These are phyloP conservation scores for Rhipidura dahli DNA, from an alignment of 2,113 vertebrate genomes.

Conservation along the genomic window DNA sequence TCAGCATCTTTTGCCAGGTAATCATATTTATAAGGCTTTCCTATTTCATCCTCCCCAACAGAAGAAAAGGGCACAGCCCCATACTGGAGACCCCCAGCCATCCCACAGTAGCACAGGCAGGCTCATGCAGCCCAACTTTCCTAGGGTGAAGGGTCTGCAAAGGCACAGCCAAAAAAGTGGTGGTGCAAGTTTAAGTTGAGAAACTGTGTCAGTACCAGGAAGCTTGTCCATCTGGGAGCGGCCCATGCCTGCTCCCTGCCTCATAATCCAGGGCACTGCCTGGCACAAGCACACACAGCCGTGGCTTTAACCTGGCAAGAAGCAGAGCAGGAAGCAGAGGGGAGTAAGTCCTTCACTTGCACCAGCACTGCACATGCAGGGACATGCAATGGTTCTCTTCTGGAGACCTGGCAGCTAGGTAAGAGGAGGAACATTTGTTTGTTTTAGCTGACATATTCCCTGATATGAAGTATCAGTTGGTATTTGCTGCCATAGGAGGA, in stretches of 20 bases:
- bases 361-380: not conserved
- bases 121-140: not conserved
- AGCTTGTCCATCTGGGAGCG: not conserved
- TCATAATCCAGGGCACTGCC: not conserved
- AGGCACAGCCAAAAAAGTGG: not conserved
- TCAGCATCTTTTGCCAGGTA: no score
- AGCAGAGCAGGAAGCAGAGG: not conserved
- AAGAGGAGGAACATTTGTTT: not conserved
- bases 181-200: not conserved
- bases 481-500: not conserved
- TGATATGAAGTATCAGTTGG: not conserved
- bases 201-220: not conserved
- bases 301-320: no score
- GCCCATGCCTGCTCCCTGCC: not conserved
- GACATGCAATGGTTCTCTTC: not conserved
- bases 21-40: no score
- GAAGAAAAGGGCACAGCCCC: not conserved
- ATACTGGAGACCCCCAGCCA: not conserved
- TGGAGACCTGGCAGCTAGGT: not conserved
- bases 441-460: not conserved
- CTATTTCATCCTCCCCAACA: no score
- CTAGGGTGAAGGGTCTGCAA: not conserved
- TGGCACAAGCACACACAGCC: no score
- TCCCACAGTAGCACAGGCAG: not conserved
- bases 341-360: not conserved